Percentiles rank a stretch among this genome's conserved stretches.
Evolutionary conservation across 2,113 vertebrate species (phyloP).

Genomic region (Rallus limicola): DNA sequence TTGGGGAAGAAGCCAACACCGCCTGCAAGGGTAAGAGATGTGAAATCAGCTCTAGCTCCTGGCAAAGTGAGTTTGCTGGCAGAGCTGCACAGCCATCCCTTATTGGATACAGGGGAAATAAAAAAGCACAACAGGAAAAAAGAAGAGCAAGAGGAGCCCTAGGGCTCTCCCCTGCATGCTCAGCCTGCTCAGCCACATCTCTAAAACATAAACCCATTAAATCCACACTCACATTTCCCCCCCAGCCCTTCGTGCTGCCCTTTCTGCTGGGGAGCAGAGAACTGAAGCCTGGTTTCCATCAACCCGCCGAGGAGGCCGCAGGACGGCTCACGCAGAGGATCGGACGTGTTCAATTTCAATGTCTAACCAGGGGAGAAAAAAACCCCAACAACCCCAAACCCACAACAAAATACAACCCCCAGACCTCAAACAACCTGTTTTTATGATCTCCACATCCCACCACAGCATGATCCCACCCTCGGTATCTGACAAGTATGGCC

Average conservation of each 20-base stretch:
- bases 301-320: neutral
- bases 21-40: neutral
- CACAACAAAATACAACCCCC: too few relatives aligned
- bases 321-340: neutral
- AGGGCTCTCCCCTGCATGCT: neutral
- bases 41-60: neutral
- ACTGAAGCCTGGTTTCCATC: slow-evolving; percentile 58
- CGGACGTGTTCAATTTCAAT: slow-evolving; percentile 52
- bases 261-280: neutral
- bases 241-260: slow-evolving; percentile 12
- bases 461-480: neutral
- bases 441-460: slow-evolving; percentile 13
- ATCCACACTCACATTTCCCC: slow-evolving; percentile 1
- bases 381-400: too few relatives aligned
- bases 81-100: neutral
- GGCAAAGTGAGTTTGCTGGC: neutral
- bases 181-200: neutral
- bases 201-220: slow-evolving; percentile 46
- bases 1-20: neutral
- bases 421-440: slow-evolving; percentile 1
- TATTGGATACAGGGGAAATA: neutral
- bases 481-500: neutral
- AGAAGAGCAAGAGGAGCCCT: neutral
- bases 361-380: neutral
- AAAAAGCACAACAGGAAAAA: neutral